phyloP scores from a whole-genome alignment of 2,113 vertebrate genomes.

The Alouatta palliata region DNA sequence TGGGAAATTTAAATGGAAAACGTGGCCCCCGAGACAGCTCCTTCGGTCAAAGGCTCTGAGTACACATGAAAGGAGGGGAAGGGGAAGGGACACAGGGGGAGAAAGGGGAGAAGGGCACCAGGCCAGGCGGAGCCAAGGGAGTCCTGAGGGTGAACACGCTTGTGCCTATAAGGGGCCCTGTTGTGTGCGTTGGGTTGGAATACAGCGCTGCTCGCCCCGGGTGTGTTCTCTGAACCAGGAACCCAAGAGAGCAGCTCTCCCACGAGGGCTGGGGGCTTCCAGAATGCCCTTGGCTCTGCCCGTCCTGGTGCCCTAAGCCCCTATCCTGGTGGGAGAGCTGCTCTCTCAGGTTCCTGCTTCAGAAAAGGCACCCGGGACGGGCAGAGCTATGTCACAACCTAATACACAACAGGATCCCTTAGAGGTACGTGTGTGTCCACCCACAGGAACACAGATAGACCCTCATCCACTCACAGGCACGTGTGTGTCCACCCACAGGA shows the following conservation, averaged over 20 bases:
- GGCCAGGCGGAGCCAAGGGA: accelerated
- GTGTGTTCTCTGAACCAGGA: neutral
- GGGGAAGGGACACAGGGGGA: accelerated
- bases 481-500: too few species aligned
- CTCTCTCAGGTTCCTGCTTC: neutral
- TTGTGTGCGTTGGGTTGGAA: too few species aligned
- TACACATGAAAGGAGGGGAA: accelerated
- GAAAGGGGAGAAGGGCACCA: neutral
- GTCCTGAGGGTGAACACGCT: too few species aligned
- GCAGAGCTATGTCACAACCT: neutral
- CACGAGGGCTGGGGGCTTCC: accelerated
- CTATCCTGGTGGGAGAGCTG: accelerated
- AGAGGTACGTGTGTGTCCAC: accelerated
- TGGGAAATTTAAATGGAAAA: neutral
- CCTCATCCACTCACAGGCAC: too few species aligned
- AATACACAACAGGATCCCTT: accelerated
- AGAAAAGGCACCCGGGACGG: neutral
- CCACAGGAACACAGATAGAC: too few species aligned
- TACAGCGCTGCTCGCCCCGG: neutral
- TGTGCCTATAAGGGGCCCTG: too few species aligned
- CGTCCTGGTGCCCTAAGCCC: too few species aligned
- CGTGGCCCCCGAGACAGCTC: too few species aligned
- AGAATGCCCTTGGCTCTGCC: too few species aligned
- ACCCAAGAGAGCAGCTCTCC: accelerated
- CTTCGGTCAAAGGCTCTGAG: neutral